A percentile compares a stretch with the other conserved stretches of the same genome.
These are phyloP conservation scores for Otus sunia DNA, from an alignment of 2,113 vertebrate species.

Conservation along the genomic window DNA sequence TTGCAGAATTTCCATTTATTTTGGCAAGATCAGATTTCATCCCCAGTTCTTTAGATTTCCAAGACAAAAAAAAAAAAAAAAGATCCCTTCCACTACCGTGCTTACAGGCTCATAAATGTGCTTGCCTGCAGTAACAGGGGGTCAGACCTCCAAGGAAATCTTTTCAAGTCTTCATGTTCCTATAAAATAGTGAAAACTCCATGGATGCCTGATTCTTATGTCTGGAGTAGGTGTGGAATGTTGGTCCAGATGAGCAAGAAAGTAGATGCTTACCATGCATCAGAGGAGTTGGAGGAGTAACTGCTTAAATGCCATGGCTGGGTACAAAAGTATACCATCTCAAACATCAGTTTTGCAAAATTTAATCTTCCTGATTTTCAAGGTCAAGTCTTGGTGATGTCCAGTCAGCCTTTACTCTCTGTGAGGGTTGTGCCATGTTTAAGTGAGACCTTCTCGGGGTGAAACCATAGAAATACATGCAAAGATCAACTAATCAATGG, in stretches of 20 bases:
- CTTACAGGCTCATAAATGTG: not conserved
- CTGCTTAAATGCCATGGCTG: not conserved
- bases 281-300: not conserved
- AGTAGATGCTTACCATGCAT: not conserved
- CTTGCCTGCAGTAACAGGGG: not conserved
- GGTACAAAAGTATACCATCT: not conserved
- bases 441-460: not conserved
- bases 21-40: not conserved
- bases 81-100: not conserved
- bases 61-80: not conserved
- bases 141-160: not conserved
- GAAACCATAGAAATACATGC: not conserved
- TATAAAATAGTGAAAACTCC: not conserved
- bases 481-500: not conserved
- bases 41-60: not conserved
- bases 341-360: not conserved
- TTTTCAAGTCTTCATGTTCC: not conserved
- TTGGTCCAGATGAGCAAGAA: not conserved
- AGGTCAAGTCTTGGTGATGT: not conserved
- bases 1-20: not conserved
- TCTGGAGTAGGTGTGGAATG: not conserved
- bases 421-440: rapidly evolving
- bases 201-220: not conserved
- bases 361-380: not conserved
- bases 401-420: not conserved